Percentiles rank a stretch among this genome's conserved stretches.
phyloP scores from a whole-genome alignment of 2,888 invertebrate genomes.

The Synergus japonicus region DNA sequence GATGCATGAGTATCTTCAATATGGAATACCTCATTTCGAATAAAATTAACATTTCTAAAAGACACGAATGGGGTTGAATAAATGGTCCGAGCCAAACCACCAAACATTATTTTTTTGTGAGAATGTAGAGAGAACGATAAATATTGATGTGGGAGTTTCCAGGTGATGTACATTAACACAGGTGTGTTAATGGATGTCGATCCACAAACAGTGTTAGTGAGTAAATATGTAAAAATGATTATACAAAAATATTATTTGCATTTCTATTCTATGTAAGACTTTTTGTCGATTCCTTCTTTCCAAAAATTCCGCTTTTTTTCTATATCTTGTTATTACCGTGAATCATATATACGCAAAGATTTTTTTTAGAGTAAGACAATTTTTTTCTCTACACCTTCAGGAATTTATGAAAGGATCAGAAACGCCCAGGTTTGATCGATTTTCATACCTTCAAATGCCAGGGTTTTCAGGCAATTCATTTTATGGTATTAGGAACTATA shows the following conservation, averaged over 20 bases:
- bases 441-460: conserved; percentile 60
- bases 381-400: not conserved
- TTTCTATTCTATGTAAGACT: not conserved
- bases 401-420: conserved; percentile 52
- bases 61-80: not conserved
- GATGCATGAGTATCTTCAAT: conserved; percentile 7
- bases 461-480: conserved; percentile 10
- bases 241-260: not conserved
- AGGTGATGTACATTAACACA: conserved; percentile 21
- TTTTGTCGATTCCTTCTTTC: not conserved
- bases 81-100: not conserved
- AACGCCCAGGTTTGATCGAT: conserved; percentile 71
- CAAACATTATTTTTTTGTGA: conserved; percentile 16
- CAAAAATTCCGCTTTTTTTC: too few relatives aligned
- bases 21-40: conserved; percentile 26
- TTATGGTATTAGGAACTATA: not conserved
- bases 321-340: too few relatives aligned
- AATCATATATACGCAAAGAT: not conserved
- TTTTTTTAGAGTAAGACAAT: not conserved
- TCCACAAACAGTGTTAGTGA: not conserved
- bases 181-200: conserved; percentile 11
- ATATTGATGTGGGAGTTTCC: conserved; percentile 40
- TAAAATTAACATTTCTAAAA: conserved; percentile 38
- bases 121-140: conserved; percentile 19
- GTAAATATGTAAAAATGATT: conserved; percentile 1